Evolutionary conservation across 2,113 vertebrate species (phyloP), one percentile per base, ranked within the genome.

Genomic region (Phylloscopus trochilus): DNA sequence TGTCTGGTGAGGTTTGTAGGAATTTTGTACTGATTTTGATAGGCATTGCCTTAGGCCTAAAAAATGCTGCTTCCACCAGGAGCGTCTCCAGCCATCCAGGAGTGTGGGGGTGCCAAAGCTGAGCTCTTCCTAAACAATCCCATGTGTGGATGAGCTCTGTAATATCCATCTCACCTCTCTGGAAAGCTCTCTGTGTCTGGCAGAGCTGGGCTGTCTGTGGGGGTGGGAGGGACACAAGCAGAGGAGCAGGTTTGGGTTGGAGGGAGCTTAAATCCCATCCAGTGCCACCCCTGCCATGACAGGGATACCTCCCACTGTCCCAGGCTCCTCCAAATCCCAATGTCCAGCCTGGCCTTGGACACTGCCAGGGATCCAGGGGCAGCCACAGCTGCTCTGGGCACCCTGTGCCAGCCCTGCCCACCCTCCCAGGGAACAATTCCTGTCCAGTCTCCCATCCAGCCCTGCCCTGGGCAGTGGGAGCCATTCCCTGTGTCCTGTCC

Each of bases 241-340:
- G 59, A 78, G 11, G 47, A 64, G 20, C 19, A 52, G 33, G 4
- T 46, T 73, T 68, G 72, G 10, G 15, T 8, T 4, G 28, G 52
- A 19, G 8, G 22, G 28, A 46, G 9, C 2, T 10, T 0, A 26
- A 20, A 75, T 0, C 11, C 4, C 60, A 52, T 0, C 60, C 43
- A 22, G 15, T 23, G 0, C 51, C 85, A 49, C 30, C 58, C 41
- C 35, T 43, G 43, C 51, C 76, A 28, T 27, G 59, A 37, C 59
- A 80, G 76, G 76, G 77, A 60, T 62, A 41, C 39, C n/a, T 82
- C 0, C 62, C n/a, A n/a, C n/a, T n/a, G n/a, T n/a, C n/a, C n/a
- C n/a, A n/a, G n/a, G n/a, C n/a, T n/a, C n/a, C n/a, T n/a, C n/a
- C n/a, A n/a, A n/a, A n/a, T n/a, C n/a, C n/a, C n/a, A n/a, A n/a